A percentile compares a stretch with the other conserved stretches of the same genome.
phyloP scores from a whole-genome alignment of 2,888 invertebrate species.

The Andrena flavipes region DNA sequence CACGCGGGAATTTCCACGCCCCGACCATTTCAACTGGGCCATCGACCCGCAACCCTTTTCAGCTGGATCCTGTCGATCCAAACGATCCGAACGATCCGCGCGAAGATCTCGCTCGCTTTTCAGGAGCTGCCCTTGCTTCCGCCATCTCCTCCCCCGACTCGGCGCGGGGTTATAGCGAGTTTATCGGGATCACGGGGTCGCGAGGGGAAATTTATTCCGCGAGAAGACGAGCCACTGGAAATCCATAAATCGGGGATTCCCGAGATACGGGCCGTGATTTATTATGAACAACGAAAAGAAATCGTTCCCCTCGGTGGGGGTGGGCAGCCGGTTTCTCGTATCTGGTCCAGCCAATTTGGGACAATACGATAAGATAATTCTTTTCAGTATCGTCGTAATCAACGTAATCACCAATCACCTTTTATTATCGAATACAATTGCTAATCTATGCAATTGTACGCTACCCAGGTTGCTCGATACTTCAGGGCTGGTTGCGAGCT shows the following conservation, averaged over 20 bases:
- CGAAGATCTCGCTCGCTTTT: background rate
- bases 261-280: conserved; percentile 51
- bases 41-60: conserved; percentile 9
- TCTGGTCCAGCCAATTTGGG: background rate
- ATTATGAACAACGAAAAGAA: conserved; percentile 38
- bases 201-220: conserved; percentile 51
- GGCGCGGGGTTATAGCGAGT: conserved; percentile 42
- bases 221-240: conserved; percentile 57
- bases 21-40: conserved; percentile 36
- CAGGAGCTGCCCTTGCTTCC: background rate
- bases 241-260: conserved; percentile 55
- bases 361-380: background rate
- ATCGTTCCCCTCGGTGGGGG: background rate
- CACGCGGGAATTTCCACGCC: conserved; percentile 11
- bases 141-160: conserved; percentile 7
- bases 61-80: conserved; percentile 14
- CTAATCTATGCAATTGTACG: background rate
- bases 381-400: background rate
- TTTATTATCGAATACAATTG: conserved; percentile 1
- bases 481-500: background rate
- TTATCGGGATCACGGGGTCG: conserved; percentile 50
- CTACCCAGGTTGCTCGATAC: background rate
- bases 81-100: conserved; percentile 26
- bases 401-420: no score
- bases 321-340: background rate